Evolutionary conservation across 1,140 invertebrate species (phyloP).

Genomic region (Mactra quadrangularis): DNA sequence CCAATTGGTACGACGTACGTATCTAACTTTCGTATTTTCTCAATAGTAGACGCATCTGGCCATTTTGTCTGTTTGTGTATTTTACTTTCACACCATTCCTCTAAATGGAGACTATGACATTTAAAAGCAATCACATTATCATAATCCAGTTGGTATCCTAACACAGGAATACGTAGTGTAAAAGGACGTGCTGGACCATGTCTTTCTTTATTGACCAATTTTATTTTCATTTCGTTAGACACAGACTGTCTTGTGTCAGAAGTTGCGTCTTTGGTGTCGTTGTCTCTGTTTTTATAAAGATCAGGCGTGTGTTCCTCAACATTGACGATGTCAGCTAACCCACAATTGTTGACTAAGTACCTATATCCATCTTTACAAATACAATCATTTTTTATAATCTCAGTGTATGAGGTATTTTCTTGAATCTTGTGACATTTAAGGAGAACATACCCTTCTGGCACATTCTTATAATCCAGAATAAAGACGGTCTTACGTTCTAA

Average conservation of each 20-base stretch:
- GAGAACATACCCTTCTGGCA: background rate
- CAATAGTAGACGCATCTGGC: background rate
- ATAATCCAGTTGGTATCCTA: background rate
- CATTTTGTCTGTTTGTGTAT: background rate
- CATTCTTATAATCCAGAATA: background rate
- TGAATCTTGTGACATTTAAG: background rate
- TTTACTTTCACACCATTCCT: background rate
- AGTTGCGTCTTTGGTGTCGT: background rate
- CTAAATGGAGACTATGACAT: background rate
- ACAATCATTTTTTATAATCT: background rate
- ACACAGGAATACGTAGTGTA: background rate
- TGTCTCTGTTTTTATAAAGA: background rate
- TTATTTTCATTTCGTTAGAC: background rate
- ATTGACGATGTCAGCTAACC: too few relatives aligned
- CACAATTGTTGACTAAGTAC: background rate
- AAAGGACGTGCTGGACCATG: background rate
- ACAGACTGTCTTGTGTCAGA: background rate
- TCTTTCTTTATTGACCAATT: background rate
- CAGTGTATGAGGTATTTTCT: too few relatives aligned
- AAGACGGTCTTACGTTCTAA: background rate
- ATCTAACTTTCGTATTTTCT: background rate
- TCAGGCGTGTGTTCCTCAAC: background rate
- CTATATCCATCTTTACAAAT: background rate
- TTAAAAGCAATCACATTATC: conserved; percentile 16
- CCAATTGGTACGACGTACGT: conserved; percentile 21